These are phyloP conservation scores for Umimayanthus chanpuru DNA, from an alignment of 92 coral and sea anemone genomes.

Conservation along the genomic window DNA sequence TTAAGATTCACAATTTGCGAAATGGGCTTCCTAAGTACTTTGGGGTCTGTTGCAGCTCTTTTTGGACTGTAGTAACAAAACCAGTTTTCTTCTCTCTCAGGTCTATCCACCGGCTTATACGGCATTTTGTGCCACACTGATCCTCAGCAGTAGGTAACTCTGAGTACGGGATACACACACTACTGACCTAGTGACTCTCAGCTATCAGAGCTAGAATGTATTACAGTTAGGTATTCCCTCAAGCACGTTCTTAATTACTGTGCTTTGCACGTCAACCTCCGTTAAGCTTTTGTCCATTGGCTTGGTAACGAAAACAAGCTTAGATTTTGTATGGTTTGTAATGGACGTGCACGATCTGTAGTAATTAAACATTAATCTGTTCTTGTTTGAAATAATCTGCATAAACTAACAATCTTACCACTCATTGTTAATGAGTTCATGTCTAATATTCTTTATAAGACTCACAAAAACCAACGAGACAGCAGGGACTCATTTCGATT, in stretches of 20 bases:
- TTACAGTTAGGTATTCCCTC: neutral
- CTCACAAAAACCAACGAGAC: neutral
- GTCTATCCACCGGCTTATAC: constrained; percentile 21
- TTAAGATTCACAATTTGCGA: constrained; percentile 41
- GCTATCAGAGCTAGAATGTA: neutral
- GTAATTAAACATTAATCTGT: constrained; percentile 39
- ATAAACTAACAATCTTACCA: constrained; percentile 12
- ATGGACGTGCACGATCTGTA: constrained; percentile 13
- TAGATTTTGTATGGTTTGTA: constrained; percentile 21
- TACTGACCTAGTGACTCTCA: neutral
- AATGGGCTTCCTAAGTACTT: constrained; percentile 19
- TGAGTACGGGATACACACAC: neutral
- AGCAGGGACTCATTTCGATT: neutral
- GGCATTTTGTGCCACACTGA: constrained; percentile 17
- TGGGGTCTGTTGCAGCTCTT: neutral
- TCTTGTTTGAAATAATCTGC: constrained; percentile 21
- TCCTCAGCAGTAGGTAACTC: neutral
- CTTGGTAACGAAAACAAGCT: constrained; percentile 35
- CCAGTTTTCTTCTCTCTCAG: constrained; percentile 28
- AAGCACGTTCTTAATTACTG: neutral
- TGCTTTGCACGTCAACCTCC: neutral
- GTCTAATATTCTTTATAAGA: neutral
- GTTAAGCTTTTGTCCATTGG: constrained; percentile 8
- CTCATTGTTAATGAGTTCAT: neutral
- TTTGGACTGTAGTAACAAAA: constrained; percentile 1